Percentiles rank a stretch among this genome's conserved stretches.
Conservation (phyloP, 2,888 invertebrate genomes). For the Loripinus fragilis region DNA sequence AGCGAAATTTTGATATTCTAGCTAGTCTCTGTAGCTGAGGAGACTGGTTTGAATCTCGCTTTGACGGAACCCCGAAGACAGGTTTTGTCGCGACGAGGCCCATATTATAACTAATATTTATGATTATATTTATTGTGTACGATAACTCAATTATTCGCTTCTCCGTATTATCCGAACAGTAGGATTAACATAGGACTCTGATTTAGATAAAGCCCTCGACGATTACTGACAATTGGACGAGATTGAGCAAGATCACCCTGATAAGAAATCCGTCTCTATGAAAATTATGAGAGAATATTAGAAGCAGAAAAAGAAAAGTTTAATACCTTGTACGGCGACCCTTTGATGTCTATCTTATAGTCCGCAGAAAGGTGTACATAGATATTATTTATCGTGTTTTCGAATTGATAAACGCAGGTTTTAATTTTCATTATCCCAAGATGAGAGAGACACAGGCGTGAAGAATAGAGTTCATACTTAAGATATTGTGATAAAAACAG, state of each 20-base stretch:
- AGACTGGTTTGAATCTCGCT: too few species aligned
- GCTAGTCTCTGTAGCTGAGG: too few species aligned
- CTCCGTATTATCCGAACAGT: neutral
- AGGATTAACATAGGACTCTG: neutral
- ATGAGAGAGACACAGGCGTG: constrained; percentile 17
- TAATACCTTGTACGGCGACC: constrained; percentile 48
- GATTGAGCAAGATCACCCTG: neutral
- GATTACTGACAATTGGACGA: constrained; percentile 7
- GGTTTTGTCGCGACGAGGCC: too few species aligned
- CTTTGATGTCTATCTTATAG: constrained; percentile 57
- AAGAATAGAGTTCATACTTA: neutral
- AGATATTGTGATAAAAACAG: neutral
- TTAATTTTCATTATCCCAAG: constrained; percentile 30
- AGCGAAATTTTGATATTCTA: too few species aligned
- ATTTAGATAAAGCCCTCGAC: constrained; percentile 9
- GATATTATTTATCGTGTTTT: constrained; percentile 57
- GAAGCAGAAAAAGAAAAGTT: constrained; percentile 37
- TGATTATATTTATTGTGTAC: constrained; percentile 12
- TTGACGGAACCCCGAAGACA: too few species aligned
- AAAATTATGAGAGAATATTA: constrained; percentile 39
- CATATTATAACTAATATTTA: constrained; percentile 14
- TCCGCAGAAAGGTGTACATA: constrained; percentile 36
- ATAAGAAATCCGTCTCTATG: constrained; percentile 30
- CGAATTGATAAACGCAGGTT: constrained; percentile 46
- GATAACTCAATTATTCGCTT: constrained; percentile 15